These are phyloP conservation scores for Pseudonaja textilis DNA, from an alignment of 2,113 vertebrate genomes.

Conservation along the genomic window DNA sequence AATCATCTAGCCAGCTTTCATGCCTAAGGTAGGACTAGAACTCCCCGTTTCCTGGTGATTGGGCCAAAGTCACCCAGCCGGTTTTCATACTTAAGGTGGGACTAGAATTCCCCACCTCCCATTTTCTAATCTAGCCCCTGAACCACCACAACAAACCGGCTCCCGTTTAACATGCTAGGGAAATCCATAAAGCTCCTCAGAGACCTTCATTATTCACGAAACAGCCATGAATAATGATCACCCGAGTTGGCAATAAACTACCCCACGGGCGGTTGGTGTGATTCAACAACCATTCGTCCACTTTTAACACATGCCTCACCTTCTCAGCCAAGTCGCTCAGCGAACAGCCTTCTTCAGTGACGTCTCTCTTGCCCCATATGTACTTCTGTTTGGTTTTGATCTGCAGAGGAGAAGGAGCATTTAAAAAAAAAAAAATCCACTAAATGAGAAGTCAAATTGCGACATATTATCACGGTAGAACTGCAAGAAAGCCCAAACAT, in stretches of 20 bases:
- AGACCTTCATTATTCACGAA: not conserved
- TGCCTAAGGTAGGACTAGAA: no score
- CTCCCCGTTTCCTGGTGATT: no score
- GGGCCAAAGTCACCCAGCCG: no score
- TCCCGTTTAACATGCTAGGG: not conserved
- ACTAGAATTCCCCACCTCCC: not conserved
- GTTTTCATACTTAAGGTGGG: no score
- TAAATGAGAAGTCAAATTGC: not conserved
- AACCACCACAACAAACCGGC: not conserved
- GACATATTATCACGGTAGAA: no score
- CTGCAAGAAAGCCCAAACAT: no score
- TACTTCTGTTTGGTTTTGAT: constrained; percentile 87
- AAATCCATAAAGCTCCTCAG: not conserved
- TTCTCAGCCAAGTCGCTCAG: constrained; percentile 87
- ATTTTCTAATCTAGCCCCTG: not conserved
- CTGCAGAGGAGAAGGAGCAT: constrained; percentile 59
- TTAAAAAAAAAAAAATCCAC: not conserved
- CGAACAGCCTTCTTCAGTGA: constrained; percentile 80
- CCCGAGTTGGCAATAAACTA: not conserved
- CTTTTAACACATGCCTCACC: constrained; percentile 63
- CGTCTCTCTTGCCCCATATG: constrained; percentile 87
- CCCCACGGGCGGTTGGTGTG: not conserved
- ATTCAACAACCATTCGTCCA: not conserved
- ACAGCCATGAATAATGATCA: not conserved
- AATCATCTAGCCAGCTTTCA: no score